Percentiles rank a stretch among this genome's conserved stretches.
phyloP scores from a whole-genome alignment of 2,113 vertebrate genomes.

The Drymodes brunneopygia region DNA sequence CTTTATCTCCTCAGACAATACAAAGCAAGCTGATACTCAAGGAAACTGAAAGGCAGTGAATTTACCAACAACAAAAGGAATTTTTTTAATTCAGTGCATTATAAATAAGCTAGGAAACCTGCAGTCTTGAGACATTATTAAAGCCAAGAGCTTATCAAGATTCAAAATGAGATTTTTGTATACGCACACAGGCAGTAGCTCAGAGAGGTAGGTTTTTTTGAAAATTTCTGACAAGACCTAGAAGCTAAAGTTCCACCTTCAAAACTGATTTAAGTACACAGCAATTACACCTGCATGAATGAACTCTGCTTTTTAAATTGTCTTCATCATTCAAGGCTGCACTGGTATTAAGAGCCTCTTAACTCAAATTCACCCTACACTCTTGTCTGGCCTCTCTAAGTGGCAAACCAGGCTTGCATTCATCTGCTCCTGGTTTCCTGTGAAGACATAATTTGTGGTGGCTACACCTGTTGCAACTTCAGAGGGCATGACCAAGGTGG shows the following conservation, averaged over 20 bases:
- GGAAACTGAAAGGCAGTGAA: conserved; percentile 19
- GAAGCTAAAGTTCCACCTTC: not conserved
- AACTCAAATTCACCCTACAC: not conserved
- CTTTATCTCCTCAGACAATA: conserved; percentile 42
- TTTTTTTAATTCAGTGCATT: not conserved
- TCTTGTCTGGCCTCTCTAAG: not conserved
- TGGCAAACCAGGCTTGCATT: not conserved
- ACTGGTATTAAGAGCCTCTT: not conserved
- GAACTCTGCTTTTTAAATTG: not conserved
- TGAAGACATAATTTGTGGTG: not conserved
- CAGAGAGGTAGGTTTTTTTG: not conserved
- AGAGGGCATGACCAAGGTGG: not conserved
- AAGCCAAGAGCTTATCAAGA: conserved; percentile 41
- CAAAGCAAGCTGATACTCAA: conserved; percentile 28
- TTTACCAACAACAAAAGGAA: conserved; percentile 43
- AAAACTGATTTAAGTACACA: not conserved
- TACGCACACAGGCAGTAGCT: conserved; percentile 2
- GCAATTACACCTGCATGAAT: not conserved
- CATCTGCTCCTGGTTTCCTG: not conserved
- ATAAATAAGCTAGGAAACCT: conserved; percentile 37
- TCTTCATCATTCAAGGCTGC: not conserved
- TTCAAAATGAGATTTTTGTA: conserved; percentile 42
- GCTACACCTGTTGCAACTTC: not conserved
- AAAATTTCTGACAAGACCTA: not conserved
- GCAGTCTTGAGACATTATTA: conserved; percentile 35